Evolutionary conservation across 2,797 vertebrate genomes (phyloP), one percentile per base, ranked within the genome.

Genomic region (Myoxocephalus aenaeus): DNA sequence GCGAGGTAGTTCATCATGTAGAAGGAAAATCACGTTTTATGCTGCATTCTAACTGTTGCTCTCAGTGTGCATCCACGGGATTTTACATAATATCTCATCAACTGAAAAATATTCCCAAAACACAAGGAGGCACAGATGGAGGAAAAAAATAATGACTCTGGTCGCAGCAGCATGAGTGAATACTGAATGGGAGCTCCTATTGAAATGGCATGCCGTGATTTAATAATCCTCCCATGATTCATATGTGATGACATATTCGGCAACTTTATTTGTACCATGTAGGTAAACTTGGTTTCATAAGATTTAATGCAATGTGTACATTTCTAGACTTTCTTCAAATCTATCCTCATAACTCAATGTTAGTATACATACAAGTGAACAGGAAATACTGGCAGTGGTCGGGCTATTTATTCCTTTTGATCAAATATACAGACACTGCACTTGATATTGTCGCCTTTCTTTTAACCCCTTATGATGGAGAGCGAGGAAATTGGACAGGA

Each of bases 91-190:
- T n/a, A 18, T 64, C 57, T 59, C 44, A 27, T 17, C 12, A 40
- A 6, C 29, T 11, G 20, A 36, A 51, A 50, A 11, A 17, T 2
- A 29, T 64, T 71, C 18, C 5, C 46, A 51, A 73, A 65, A 53
- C 64, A 69, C 25, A 51, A 57, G 48, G 70, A 61, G 18, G 66
- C 66, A 67, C 40, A 75, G 75, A 71, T 71, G 66, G 51, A 58
- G 17, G 14, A 4, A 32, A 5, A 14, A 29, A 22, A 71, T 59
- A 50, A 64, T 57, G 54, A 54, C 13, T 48, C n/a, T 36, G 50
- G 14, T 32, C 54, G 15, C n/a, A 57, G 29, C 50, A 51, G 38
- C 62, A 32, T 32, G 20, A 59, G 64, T 34, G 7, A 58, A 63
- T 51, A 20, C 40, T 51, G 27, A 72, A 66, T 66, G 62, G 51